Evolutionary conservation across 2,113 vertebrate species (phyloP).

Genomic region (Calidris pugnax): DNA sequence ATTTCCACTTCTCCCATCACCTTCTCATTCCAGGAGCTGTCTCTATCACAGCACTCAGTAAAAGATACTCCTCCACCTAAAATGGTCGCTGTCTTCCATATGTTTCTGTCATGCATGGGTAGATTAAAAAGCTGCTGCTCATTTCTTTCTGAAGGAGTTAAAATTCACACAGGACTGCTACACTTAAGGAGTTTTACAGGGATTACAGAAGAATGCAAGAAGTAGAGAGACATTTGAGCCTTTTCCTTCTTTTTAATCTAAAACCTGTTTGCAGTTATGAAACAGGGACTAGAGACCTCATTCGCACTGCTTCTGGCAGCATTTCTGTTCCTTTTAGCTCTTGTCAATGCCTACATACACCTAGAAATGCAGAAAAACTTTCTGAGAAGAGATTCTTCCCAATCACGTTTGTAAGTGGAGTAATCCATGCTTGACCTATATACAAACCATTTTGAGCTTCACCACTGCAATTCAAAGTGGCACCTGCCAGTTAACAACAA

Average conservation of each 20-base stretch:
- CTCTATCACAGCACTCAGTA: background rate
- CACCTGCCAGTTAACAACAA: slow-evolving; percentile 47
- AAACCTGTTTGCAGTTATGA: background rate
- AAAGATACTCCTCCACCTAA: background rate
- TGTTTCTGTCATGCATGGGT: background rate
- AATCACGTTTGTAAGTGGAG: background rate
- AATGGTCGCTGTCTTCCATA: background rate
- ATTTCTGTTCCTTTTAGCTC: slow-evolving; percentile 17
- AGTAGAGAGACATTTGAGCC: background rate
- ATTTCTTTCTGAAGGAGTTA: background rate
- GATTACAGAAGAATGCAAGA: background rate
- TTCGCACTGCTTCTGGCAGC: background rate
- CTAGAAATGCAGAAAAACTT: slow-evolving; percentile 17
- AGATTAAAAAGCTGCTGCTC: slow-evolving; percentile 3
- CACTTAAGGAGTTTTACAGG: background rate
- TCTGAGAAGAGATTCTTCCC: slow-evolving; percentile 4
- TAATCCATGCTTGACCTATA: slow-evolving; percentile 52
- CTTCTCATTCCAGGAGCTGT: background rate
- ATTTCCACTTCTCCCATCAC: background rate
- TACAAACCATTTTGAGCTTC: slow-evolving; percentile 5
- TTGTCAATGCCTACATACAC: background rate
- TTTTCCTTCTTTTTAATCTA: slow-evolving; percentile 15
- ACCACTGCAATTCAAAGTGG: slow-evolving; percentile 38
- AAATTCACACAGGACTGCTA: background rate
- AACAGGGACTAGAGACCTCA: background rate